Evolutionary conservation across 2,888 invertebrate species (phyloP), one percentile per base, ranked within the genome.

Genomic region (Laothoe populi): DNA sequence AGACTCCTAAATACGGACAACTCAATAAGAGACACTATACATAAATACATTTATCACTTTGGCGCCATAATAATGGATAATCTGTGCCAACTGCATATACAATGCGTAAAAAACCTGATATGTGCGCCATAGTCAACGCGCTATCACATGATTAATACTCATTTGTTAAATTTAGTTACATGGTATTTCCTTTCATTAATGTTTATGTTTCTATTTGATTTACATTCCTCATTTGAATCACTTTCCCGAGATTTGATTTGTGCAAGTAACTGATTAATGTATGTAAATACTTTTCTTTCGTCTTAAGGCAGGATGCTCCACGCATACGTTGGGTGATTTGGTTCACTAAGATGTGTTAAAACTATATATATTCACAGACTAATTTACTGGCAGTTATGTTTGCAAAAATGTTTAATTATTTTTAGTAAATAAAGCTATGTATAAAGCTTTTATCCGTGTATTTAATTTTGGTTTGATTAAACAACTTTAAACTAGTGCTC

Each of bases 381-480:
- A 61, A 60, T 60, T 60, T 61, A 65, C 63, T 49, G 46, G 62
- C 62, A 66, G 71, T 72, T 77, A 75, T 66, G 77, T 80, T 79
- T 77, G 72, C 69, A 64, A 77, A n/a, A 75, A 73, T 75, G 73
- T 75, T 78, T 66, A 70, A 78, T 78, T 66, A 64, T 69, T 73
- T 63, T 69, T 73, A 72, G 65, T 72, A 75, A 78, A 73, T 78
- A 82, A 80, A 79, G 71, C 66, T 73, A 69, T 78, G 68, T 79
- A 74, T 74, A 73, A 71, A 53, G 53, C 53, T 53, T 53, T 53
- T 31, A 35, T 53, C 10, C 4, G 16, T 35, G 53, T 53, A 53
- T 53, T 53, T 35, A 53, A 21, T 53, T 35, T 3, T 8, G n/a
- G n/a, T n/a, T 42, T 5, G 7, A 38, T 7, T 38, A 38, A 40